A percentile compares a stretch with the other conserved stretches of the same genome.
Evolutionary conservation across 1,140 invertebrate species (phyloP).

Genomic region (Lepidurus arcticus): DNA sequence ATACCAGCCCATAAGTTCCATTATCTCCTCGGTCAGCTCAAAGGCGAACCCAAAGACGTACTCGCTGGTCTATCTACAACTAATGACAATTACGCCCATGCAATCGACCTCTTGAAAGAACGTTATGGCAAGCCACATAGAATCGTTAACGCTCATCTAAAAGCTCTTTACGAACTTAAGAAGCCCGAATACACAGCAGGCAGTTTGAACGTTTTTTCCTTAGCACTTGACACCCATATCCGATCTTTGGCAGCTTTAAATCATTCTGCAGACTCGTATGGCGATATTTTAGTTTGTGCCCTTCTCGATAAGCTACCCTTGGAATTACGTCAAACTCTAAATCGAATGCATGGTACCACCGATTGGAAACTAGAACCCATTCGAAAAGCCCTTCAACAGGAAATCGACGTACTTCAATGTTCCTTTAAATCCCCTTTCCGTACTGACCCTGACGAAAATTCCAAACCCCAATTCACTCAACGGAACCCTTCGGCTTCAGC

Average conservation of each 20-base stretch:
- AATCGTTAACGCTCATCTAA: slow-evolving; percentile 14
- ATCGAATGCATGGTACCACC: neutral
- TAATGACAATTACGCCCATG: slow-evolving; percentile 23
- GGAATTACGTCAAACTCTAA: slow-evolving; percentile 4
- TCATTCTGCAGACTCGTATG: slow-evolving; percentile 18
- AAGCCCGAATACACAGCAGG: neutral
- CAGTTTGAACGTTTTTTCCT: neutral
- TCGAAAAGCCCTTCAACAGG: neutral
- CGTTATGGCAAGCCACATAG: slow-evolving; percentile 12
- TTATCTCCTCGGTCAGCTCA: slow-evolving; percentile 5
- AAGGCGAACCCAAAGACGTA: slow-evolving; percentile 12
- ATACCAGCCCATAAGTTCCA: slow-evolving; percentile 24
- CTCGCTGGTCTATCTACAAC: slow-evolving; percentile 5
- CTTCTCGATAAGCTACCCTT: slow-evolving; percentile 26
- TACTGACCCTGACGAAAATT: neutral
- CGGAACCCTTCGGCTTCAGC: slow-evolving; percentile 2
- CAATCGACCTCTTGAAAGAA: slow-evolving; percentile 22
- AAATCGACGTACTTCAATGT: slow-evolving; percentile 15
- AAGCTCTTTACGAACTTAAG: slow-evolving; percentile 23
- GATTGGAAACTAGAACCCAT: slow-evolving; percentile 25
- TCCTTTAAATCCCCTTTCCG: neutral
- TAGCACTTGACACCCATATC: slow-evolving; percentile 8
- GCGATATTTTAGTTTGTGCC: slow-evolving; percentile 27
- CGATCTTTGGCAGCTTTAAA: slow-evolving; percentile 3
- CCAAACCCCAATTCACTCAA: neutral